Evolutionary conservation across 2,113 vertebrate genomes (phyloP).

Genomic region (Glaucomys volans): DNA sequence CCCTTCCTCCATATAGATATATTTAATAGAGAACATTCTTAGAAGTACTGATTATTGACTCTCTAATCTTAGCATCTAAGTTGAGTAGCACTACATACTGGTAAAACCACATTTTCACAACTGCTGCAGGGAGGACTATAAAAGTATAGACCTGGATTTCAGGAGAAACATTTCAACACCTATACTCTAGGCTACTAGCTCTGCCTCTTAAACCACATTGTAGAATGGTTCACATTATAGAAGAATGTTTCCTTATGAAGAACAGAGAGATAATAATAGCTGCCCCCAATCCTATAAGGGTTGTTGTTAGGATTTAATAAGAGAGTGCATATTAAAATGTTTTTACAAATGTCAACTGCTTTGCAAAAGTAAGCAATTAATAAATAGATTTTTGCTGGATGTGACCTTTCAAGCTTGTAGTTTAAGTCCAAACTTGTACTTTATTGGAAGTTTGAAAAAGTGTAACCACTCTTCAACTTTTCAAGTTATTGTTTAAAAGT

Average conservation of each 20-base stretch:
- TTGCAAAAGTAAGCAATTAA: slow-evolving; percentile 37
- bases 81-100: background rate
- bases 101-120: background rate
- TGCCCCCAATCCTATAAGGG: background rate
- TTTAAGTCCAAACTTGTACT: background rate
- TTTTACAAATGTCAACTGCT: slow-evolving; percentile 35
- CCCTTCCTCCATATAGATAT: rapidly evolving
- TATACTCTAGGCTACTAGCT: background rate
- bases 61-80: background rate
- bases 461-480: background rate
- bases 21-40: background rate
- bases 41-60: background rate
- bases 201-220: background rate
- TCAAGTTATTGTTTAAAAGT: background rate
- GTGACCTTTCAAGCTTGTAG: background rate
- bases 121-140: background rate
- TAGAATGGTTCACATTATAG: background rate
- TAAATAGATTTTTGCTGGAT: background rate
- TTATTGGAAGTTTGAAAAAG: slow-evolving; percentile 31
- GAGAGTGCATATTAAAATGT: background rate
- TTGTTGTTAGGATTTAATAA: background rate
- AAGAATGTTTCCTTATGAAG: background rate
- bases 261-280: background rate
- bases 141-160: background rate
- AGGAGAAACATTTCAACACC: background rate